phyloP scores from a whole-genome alignment of 2,113 vertebrate genomes.

The Tachysurus vachellii region DNA sequence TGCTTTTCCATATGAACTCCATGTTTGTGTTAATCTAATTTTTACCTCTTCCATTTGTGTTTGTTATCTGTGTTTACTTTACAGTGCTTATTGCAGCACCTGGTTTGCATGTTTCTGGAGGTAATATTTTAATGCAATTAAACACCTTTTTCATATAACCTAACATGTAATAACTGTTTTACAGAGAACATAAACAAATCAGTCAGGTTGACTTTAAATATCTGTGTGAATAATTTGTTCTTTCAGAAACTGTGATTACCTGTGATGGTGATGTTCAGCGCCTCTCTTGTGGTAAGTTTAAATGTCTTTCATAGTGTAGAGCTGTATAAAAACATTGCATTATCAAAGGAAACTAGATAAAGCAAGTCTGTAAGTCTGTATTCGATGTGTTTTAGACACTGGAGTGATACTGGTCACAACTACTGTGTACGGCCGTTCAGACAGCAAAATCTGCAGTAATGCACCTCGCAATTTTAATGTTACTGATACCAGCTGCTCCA shows the following conservation, averaged over 20 bases:
- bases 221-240: not conserved
- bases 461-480: not conserved
- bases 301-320: not conserved
- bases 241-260: slow-evolving; percentile 1
- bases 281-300: not conserved
- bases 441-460: not conserved
- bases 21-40: not conserved
- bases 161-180: not conserved
- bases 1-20: not conserved
- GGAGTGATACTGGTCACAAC: slow-evolving; percentile 21
- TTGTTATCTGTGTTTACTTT: not conserved
- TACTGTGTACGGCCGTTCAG: not conserved
- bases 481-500: not conserved
- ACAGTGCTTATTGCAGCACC: not conserved
- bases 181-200: not conserved
- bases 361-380: no score
- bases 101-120: not conserved
- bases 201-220: no score
- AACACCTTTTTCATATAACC: not conserved
- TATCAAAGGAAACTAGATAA: no score
- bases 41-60: not conserved
- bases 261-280: not conserved
- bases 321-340: not conserved
- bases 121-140: not conserved
- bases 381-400: not conserved